A percentile compares a stretch with the other conserved stretches of the same genome.
phyloP scores from a whole-genome alignment of 2,113 vertebrate species.

The Oxyruncus cristatus region DNA sequence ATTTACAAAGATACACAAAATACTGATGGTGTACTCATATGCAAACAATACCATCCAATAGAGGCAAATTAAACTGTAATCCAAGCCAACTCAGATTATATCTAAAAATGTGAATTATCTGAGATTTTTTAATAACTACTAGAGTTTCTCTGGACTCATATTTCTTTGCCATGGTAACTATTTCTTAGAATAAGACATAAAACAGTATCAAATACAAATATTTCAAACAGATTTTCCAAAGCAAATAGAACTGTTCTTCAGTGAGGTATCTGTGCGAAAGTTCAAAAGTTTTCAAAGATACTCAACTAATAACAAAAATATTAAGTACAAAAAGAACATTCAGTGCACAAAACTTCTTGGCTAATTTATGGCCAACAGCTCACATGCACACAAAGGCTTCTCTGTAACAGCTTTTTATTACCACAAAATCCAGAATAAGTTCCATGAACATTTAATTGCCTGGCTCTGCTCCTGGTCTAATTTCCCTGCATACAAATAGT shows the following conservation, averaged over 20 bases:
- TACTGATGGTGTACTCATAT: background rate
- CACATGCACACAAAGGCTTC: constrained; percentile 4
- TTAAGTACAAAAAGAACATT: constrained; percentile 25
- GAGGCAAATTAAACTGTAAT: background rate
- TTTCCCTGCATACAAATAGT: constrained; percentile 37
- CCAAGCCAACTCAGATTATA: background rate
- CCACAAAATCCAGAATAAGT: constrained; percentile 13
- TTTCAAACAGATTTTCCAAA: background rate
- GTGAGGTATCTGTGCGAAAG: background rate
- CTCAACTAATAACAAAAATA: background rate
- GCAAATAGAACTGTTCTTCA: background rate
- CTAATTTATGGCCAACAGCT: constrained; percentile 22
- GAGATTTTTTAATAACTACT: background rate
- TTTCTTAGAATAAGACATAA: background rate
- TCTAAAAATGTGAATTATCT: background rate
- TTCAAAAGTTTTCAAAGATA: background rate
- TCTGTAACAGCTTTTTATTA: constrained; percentile 47
- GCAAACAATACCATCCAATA: background rate
- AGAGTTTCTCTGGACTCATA: background rate
- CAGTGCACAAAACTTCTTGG: constrained; percentile 5
- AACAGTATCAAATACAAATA: background rate
- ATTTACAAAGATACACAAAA: background rate
- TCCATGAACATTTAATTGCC: constrained; percentile 32
- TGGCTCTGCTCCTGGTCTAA: constrained; percentile 26
- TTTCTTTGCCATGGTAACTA: background rate